Conservation (phyloP, 2,113 vertebrate genomes). For the Pseudorectes ferrugineus region DNA sequence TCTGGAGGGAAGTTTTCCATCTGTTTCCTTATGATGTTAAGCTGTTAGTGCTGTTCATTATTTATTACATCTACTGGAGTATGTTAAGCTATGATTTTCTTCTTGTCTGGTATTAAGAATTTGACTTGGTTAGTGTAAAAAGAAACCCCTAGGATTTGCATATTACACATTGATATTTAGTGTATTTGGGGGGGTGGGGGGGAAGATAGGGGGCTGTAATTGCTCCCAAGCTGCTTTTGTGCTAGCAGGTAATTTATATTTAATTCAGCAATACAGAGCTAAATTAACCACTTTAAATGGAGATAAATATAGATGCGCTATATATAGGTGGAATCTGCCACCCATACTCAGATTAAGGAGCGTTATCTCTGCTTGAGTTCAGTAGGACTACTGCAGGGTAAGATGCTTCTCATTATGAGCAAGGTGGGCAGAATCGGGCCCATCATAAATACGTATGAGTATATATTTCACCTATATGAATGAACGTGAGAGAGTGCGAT, state of each 20-base stretch:
- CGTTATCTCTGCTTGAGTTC: not conserved
- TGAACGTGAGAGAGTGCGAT: not conserved
- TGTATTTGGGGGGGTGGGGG: not conserved
- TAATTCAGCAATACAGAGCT: constrained; percentile 28
- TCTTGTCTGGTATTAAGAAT: constrained; percentile 65
- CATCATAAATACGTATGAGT: not conserved
- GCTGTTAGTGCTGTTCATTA: constrained; percentile 70
- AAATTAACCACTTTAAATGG: constrained; percentile 59
- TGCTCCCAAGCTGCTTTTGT: constrained; percentile 56
- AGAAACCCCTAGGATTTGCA: constrained; percentile 41
- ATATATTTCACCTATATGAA: not conserved
- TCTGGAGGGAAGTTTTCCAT: constrained; percentile 76
- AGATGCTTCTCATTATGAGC: not conserved
- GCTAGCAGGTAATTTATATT: constrained; percentile 41
- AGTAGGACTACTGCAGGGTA: not conserved
- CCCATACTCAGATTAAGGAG: not conserved
- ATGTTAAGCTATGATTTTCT: constrained; percentile 65
- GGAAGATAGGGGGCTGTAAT: constrained; percentile 6
- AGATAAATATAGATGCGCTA: constrained; percentile 44
- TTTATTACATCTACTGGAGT: constrained; percentile 69
- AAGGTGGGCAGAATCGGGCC: not conserved
- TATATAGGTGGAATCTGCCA: constrained; percentile 44
- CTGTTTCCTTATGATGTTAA: constrained; percentile 72
- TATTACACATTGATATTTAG: constrained; percentile 59
- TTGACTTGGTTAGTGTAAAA: constrained; percentile 51